Conservation (phyloP, 92 coral and sea anemone species). For the Porites divaricata region DNA sequence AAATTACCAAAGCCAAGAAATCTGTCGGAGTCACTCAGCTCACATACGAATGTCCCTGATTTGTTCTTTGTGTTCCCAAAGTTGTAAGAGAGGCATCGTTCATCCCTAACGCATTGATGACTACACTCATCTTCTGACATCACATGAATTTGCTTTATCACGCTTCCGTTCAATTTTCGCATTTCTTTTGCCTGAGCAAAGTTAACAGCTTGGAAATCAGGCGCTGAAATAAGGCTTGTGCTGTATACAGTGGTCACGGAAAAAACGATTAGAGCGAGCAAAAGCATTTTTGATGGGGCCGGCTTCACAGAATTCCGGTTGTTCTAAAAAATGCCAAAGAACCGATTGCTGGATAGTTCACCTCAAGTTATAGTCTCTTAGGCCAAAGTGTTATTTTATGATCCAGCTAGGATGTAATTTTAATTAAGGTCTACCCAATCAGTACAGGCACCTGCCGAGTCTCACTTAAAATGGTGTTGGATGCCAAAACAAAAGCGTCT, state of each 20-base stretch:
- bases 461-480: too few relatives aligned
- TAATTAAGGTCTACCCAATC: too few relatives aligned
- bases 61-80: background rate
- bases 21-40: background rate
- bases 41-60: background rate
- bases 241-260: background rate
- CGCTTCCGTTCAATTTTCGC: background rate
- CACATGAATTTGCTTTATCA: background rate
- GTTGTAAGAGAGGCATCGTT: background rate
- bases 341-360: too few relatives aligned
- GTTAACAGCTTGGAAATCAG: background rate
- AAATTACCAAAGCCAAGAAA: background rate
- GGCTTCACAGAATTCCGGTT: too few relatives aligned
- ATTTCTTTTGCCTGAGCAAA: background rate
- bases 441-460: too few relatives aligned
- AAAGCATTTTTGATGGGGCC: too few relatives aligned
- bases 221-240: background rate
- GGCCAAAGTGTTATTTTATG: too few relatives aligned
- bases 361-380: too few relatives aligned
- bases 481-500: too few relatives aligned
- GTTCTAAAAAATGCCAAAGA: too few relatives aligned
- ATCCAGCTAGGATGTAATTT: too few relatives aligned
- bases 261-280: too few relatives aligned
- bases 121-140: background rate
- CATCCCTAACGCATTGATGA: background rate